Percentiles rank a stretch among this genome's conserved stretches.
These are phyloP conservation scores for Diorhabda sublineata DNA, from an alignment of 1,140 invertebrate species.

Conservation along the genomic window DNA sequence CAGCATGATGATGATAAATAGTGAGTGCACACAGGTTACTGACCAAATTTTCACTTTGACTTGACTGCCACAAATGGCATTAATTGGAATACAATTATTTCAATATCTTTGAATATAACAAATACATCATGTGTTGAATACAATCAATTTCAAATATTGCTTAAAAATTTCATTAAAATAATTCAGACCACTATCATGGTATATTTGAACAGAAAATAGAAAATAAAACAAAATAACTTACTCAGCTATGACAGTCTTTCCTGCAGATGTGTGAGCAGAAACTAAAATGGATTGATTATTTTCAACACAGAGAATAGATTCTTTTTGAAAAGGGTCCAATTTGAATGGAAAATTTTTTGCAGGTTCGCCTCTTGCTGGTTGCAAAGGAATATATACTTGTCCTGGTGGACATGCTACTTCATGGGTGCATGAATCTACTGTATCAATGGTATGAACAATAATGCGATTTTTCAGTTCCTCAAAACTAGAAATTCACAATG, in stretches of 20 bases:
- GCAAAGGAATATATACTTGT: slow-evolving; percentile 74
- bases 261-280: slow-evolving; percentile 99
- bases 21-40: too few species aligned
- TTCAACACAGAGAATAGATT: slow-evolving; percentile 96
- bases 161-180: neutral
- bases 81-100: neutral
- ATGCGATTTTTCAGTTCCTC: slow-evolving; percentile 64
- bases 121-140: neutral
- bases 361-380: slow-evolving; percentile 59
- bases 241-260: slow-evolving; percentile 98
- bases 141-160: neutral
- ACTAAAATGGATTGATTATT: slow-evolving; percentile 97
- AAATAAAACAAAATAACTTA: slow-evolving; percentile 56
- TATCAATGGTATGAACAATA: slow-evolving; percentile 81
- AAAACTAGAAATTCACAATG: slow-evolving; percentile 48
- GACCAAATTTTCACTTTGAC: too few species aligned
- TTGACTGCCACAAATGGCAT: too few species aligned
- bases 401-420: slow-evolving; percentile 89
- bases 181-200: too few species aligned
- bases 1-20: too few species aligned
- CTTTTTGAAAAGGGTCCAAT: slow-evolving; percentile 97
- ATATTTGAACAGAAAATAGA: neutral
- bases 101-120: too few species aligned
- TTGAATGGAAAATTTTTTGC: slow-evolving; percentile 93
- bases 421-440: slow-evolving; percentile 85